Base-by-base conservation (phyloP, 2,797 vertebrate species). In the Spinibarbus caldwelli region DNA sequence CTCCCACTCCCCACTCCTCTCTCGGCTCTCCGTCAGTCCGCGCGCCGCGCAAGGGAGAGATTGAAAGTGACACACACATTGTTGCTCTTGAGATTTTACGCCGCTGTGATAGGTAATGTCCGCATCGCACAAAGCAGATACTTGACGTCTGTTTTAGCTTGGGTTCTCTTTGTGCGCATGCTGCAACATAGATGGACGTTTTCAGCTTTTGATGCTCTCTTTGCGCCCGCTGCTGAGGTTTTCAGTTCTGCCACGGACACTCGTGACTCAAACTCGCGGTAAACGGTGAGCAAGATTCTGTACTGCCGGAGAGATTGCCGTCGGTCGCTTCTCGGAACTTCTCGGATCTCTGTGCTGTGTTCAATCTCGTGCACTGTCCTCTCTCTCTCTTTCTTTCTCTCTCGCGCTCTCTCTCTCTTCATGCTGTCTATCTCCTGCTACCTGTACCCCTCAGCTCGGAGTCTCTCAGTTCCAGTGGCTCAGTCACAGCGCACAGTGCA, bases 61-160 rank as follows among this genome's bases (percentile, higher is more conserved):
- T 93, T 95, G 95, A 95, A 96, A 95, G 96, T 96, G 97, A 97
- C 96, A 86, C 83, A 89, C 88, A 88, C 85, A 70, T 86, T 86
- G 85, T 82, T 77, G 82, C 73, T 76, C 83, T 81, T 49, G 80
- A 67, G 82, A 78, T 78, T 77, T 89, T 80, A 41, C 45, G 52
- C 31, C 11, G 80, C 68, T 57, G 73, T 70, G 64, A 82, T 70
- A 57, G 72, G 64, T 62, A 19, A 41, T 47, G 72, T 71, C 80
- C 73, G 64, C 36, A 57, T 82, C 72, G 80, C 49, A 26, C 57
- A 73, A 72, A 78, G 43, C 72, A 71, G 43, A 71, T n/a, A 54
- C 41, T 47, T 83, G 41, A 86, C 80, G 49, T 83, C 71, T 81
- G 73, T 71, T 78, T 77, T 36, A 57, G 72, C 73, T 77, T 47